Evolutionary conservation across 2,888 invertebrate species (phyloP).

Genomic region (Zootermopsis nevadensis): DNA sequence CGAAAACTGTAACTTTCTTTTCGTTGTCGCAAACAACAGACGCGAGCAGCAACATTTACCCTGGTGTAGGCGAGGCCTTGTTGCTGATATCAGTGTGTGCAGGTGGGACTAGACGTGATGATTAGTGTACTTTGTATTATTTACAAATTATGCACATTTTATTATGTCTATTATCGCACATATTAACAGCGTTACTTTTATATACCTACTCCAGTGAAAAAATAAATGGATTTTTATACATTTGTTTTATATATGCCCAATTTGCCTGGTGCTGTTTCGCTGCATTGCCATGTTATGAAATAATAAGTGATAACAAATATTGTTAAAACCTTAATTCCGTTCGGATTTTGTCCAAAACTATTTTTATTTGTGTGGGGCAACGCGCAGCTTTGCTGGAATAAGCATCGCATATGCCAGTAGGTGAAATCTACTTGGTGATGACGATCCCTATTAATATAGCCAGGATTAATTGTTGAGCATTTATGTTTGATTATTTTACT

Average conservation of each 20-base stretch:
- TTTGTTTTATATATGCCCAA: slow-evolving; percentile 8
- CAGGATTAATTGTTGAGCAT: neutral
- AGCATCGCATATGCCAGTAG: neutral
- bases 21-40: neutral
- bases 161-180: slow-evolving; percentile 59
- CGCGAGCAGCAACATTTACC: neutral
- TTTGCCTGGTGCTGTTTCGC: neutral
- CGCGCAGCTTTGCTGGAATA: neutral
- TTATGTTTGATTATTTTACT: neutral
- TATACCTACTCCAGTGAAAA: slow-evolving; percentile 63
- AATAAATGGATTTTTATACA: slow-evolving; percentile 59
- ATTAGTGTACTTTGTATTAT: slow-evolving; percentile 32
- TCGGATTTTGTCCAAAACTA: neutral
- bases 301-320: neutral
- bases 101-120: slow-evolving; percentile 36
- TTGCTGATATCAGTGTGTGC: slow-evolving; percentile 16
- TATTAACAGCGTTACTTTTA: slow-evolving; percentile 61
- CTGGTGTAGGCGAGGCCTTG: slow-evolving; percentile 9
- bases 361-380: neutral
- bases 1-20: neutral
- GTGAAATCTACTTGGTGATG: neutral
- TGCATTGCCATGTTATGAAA: neutral
- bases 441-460: neutral
- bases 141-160: slow-evolving; percentile 27
- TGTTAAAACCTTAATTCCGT: neutral